Conservation (phyloP, 2,888 invertebrate species). For the Lasioglossum morio region DNA sequence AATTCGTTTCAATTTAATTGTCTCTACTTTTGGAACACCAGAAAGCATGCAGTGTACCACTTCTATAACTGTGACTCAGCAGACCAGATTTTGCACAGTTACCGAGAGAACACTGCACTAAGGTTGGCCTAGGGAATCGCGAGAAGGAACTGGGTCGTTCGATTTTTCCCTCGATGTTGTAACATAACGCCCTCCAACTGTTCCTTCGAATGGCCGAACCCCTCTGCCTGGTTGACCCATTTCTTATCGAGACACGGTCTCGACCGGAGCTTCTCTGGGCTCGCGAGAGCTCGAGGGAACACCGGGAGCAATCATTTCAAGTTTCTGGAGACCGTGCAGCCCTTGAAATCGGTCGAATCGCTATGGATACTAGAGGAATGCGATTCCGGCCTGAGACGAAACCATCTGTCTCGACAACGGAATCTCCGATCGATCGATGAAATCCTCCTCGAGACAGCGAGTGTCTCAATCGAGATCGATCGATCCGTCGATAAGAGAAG, state of each 20-base stretch:
- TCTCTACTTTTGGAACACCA: too few relatives aligned
- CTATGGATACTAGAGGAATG: neutral
- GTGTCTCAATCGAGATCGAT: neutral
- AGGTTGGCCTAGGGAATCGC: neutral
- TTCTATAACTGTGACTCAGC: too few relatives aligned
- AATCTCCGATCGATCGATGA: neutral
- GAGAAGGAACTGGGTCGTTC: conserved; percentile 41
- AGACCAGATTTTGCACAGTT: too few relatives aligned
- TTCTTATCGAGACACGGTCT: neutral
- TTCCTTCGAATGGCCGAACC: conserved; percentile 6
- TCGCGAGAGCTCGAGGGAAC: neutral
- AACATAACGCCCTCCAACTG: neutral
- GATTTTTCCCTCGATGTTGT: conserved; percentile 35
- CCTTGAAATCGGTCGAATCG: conserved; percentile 1
- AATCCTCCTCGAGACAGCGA: neutral
- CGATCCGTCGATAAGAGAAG: neutral
- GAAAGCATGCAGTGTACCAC: too few relatives aligned
- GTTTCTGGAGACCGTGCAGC: neutral
- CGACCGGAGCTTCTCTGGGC: neutral
- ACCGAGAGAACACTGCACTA: neutral
- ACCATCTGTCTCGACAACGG: neutral
- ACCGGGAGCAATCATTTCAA: neutral
- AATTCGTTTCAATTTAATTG: too few relatives aligned
- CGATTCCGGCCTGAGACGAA: neutral
- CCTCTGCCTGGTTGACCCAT: conserved; percentile 11